Conservation (phyloP, 1,140 invertebrate species). For the Drosophila pachea region DNA sequence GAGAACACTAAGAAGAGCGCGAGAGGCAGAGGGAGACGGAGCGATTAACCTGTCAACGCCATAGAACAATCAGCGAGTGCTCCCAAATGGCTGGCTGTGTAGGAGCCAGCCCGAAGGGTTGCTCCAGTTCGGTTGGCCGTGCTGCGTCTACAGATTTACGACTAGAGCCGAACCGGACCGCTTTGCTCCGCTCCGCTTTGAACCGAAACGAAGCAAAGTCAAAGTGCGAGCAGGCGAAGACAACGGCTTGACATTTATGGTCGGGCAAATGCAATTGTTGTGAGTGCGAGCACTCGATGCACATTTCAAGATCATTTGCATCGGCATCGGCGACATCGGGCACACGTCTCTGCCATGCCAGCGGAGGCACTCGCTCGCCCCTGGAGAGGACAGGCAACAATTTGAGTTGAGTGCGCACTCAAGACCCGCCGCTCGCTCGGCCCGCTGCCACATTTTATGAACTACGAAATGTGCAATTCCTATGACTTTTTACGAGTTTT, state of each 20-base stretch:
- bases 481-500: constrained; percentile 63
- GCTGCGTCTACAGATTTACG: constrained; percentile 68
- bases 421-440: constrained; percentile 35
- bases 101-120: constrained; percentile 33
- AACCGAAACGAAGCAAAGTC: constrained; percentile 11
- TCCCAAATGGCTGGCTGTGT: constrained; percentile 45
- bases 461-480: constrained; percentile 72
- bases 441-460: constrained; percentile 50
- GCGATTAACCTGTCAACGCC: constrained; percentile 70
- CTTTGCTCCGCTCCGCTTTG: no score
- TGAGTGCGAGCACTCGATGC: constrained; percentile 49
- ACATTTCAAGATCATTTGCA: constrained; percentile 72
- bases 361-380: constrained; percentile 18
- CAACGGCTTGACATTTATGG: constrained; percentile 75
- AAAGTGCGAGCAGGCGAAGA: constrained; percentile 65
- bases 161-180: constrained; percentile 16
- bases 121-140: constrained; percentile 32
- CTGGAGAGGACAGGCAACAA: constrained; percentile 6
- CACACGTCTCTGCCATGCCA: constrained; percentile 15
- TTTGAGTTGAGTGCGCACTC: constrained; percentile 33
- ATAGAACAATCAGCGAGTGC: constrained; percentile 62
- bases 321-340: constrained; percentile 16
- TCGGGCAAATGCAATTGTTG: constrained; percentile 60
- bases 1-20: constrained; percentile 7
- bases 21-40: not conserved